Evolutionary conservation across 2,113 vertebrate species (phyloP), one percentile per base, ranked within the genome.

Genomic region (Aphyosemion australe): DNA sequence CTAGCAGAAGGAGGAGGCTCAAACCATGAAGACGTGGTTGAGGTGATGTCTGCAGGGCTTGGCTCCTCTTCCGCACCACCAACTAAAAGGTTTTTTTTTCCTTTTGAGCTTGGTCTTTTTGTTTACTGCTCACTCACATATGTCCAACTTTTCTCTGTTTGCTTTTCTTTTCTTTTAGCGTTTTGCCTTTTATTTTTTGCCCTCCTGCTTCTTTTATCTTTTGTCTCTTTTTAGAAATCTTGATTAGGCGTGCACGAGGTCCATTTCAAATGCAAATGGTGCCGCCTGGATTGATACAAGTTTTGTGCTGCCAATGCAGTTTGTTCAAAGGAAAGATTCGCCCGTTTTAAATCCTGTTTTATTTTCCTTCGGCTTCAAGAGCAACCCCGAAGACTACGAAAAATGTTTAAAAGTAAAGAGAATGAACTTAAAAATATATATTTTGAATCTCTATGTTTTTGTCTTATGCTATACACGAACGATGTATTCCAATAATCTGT

Each of bases 31-130:
- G 83, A 88, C 79, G 67, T 66, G 74, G 71, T 72, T 79, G 76
- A 85, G 86, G 79, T 89, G 74, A 83, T 58, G 63, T 80, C 83
- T 31, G 74, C 75, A 68, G 85, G 89, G 83, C 72, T 86, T 87
- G 84, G 86, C 88, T 87, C 61, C 62, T 83, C 78, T 84, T 87
- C 88, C 84, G 78, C 83, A 79, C 81, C 74, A 75, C 79, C 75
- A 69, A 82, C 69, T 76, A 62, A 67, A 82, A 86, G 65, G 68
- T 31, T 77, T 66, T 77, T 68, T 74, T 31, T 20, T 42, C 26
- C 53, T 45, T 65, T 16, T 53, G 26, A 26, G 26, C 3, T 26
- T 26, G 26, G 26, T 78, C 12, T 73, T 79, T 88, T 80, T 88
- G 85, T 90, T 89, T 90, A 78, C 82, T 63, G 77, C 73, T 83